Evolutionary conservation across 2,888 invertebrate species (phyloP), one percentile per base, ranked within the genome.

Genomic region (Tetramorium bicarinatum): DNA sequence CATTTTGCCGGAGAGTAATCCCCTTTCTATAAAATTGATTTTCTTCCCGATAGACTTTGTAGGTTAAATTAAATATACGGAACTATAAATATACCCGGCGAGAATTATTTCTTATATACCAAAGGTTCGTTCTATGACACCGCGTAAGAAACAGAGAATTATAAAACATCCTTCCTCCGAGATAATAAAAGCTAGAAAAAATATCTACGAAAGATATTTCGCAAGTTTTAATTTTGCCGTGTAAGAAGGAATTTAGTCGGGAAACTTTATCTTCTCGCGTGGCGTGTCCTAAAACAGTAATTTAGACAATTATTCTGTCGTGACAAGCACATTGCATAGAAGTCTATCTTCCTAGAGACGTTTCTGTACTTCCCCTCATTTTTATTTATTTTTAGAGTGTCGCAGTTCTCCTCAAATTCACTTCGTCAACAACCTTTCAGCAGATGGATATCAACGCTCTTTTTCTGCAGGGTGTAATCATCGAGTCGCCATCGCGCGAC

Each of bases 11-110:
- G 41, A n/a, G 59, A n/a, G 59, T 44, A 56, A 71, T 59, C 56
- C 49, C 47, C 18, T 34, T 79, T 34, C 59, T 72, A 59, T 47
- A 72, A 72, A 80, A 80, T 61, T 72, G 47, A 80, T 80, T 77
- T 72, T 80, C 72, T 59, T 49, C 25, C 59, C 54, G 54, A 80
- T 80, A 80, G 47, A 61, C 72, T 79, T 72, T 80, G 79, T 71
- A 71, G 72, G 79, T 80, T 72, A 80, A 80, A 80, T 79, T 59
- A 71, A 59, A 59, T 79, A 38, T 71, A 47, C 56, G 47, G 47
- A 47, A 29, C 18, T 80, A 72, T 80, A 71, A 69, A 79, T 79
- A 79, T 47, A n/a, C 15, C 15, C 41, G 77, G 21, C 67, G 59
- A 18, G 18, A 6, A 59, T 80, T 80, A 29, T 25, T 71, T 71